A percentile compares a stretch with the other conserved stretches of the same genome.
Evolutionary conservation across 2,888 invertebrate species (phyloP).

Genomic region (Marronus borbonicus): DNA sequence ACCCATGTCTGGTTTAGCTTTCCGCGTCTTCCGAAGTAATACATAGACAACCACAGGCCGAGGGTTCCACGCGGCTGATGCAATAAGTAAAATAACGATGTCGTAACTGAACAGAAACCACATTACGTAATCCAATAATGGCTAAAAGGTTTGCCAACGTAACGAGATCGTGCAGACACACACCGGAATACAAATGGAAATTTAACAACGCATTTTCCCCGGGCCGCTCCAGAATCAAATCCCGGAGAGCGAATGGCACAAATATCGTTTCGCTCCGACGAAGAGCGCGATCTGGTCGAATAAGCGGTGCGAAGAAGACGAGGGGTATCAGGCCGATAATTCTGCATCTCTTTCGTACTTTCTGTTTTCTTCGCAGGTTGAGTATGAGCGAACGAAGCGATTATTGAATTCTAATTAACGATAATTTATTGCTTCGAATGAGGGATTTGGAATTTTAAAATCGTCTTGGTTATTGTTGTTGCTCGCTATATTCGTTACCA

Average conservation of each 20-base stretch:
- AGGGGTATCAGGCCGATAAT: background rate
- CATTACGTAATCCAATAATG: conserved; percentile 54
- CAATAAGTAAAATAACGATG: conserved; percentile 37
- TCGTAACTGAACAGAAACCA: conserved; percentile 48
- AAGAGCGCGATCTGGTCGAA: background rate
- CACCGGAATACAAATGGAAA: conserved; percentile 52
- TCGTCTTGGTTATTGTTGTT: conserved; percentile 1
- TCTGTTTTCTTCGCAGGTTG: background rate
- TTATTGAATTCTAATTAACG: conserved; percentile 25
- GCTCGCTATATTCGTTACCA: background rate
- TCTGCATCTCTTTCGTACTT: background rate
- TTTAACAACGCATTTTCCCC: conserved; percentile 48
- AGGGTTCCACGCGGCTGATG: background rate
- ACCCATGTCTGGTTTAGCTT: too few relatives aligned
- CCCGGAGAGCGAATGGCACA: background rate
- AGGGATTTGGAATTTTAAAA: conserved; percentile 1
- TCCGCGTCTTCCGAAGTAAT: background rate
- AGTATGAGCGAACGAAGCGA: background rate
- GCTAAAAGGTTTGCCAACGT: conserved; percentile 56
- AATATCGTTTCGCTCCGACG: conserved; percentile 16
- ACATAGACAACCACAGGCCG: background rate
- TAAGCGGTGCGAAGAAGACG: conserved; percentile 1
- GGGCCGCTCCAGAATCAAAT: conserved; percentile 3
- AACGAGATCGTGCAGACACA: conserved; percentile 53
- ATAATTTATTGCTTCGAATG: conserved; percentile 16